Evolutionary conservation across 2,888 invertebrate species (phyloP), one percentile per base, ranked within the genome.

Genomic region (Cosmorhoe ocellata): DNA sequence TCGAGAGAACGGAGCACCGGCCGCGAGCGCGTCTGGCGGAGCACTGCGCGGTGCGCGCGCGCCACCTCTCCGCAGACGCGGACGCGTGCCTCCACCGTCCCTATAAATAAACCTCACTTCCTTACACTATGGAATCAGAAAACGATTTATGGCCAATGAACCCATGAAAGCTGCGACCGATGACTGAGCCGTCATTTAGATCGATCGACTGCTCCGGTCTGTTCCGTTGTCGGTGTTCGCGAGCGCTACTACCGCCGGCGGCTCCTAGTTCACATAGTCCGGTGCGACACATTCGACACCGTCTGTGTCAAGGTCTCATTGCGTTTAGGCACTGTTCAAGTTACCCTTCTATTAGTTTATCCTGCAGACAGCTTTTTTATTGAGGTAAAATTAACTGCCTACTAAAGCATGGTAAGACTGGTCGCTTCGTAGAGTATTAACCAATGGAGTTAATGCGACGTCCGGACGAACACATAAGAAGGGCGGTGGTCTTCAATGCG

Each of bases 121-220:
- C 86, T 84, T 80, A 79, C 74, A 68, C 63, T 72, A 80, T 74
- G 74, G 74, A 79, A 81, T 81, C 81, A 76, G 70, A 79, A 83
- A 77, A 79, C 79, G 81, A 84, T 82, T 83, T 86, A 87, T 88
- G 89, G 82, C 75, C 86, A 71, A 78, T 88, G 88, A 89, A 86
- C 89, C 76, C 84, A 74, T 73, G 75, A 79, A 79, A 84, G 76
- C 73, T 79, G 80, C 74, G 61, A 64, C 53, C 63, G 58, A 64
- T 79, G 76, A 78, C 75, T 75, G 71, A 76, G 64, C 58, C 53
- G 32, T 59, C 60, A 59, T 66, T 57, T 49, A 45, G 53, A 68
- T 70, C 56, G 60, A 53, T 59, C 51, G 58, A 60, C 27, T 33
- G 44, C 54, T 66, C 59, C 51, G 59, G 59, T 60, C 67, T 54